Evolutionary conservation across 2,888 invertebrate species (phyloP), one percentile per base, ranked within the genome.

Genomic region (Clunio marinus): DNA sequence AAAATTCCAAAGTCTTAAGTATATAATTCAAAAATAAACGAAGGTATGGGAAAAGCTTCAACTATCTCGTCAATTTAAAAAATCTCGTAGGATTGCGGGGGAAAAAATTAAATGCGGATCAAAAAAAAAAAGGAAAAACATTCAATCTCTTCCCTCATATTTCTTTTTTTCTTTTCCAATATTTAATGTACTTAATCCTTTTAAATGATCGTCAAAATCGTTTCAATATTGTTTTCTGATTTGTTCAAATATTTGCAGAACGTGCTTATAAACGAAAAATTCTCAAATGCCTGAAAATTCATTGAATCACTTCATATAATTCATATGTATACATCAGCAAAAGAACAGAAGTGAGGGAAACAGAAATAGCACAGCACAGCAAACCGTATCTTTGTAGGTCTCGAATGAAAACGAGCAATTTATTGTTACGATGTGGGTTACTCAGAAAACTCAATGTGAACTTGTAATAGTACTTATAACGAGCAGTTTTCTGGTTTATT

Each of bases 211-310:
- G 68, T 58, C 68, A 68, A 68, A 51, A 68, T 68, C 68, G 68
- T 58, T 68, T 68, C 68, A 68, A 68, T 68, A 68, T 68, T 68
- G 68, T 67, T 67, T 67, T 67, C 66, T 55, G 66, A 67, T 67
- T 67, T 67, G 66, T 35, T 67, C 66, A 67, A 67, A 68, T 68
- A 68, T 68, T 68, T 68, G 68, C 68, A 41, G 68, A 68, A 68
- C 68, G 68, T 68, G 68, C 57, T 45, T 58, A 45, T 45, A 58
- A 58, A 68, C 68, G 58, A 46, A 28, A 51, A 51, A 51, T 22
- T 4, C 51, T 41, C n/a, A 41, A 41, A n/a, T n/a, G 4, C 13
- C 41, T 41, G 7, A 15, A 41, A 41, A 41, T 41, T 41, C 41
- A 41, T 62, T 45, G 63, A 65, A 65, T 65, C 63, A 46, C 63